Percentiles rank a stretch among this genome's conserved stretches.
Conservation (phyloP, 2,113 vertebrate genomes). For the Malaclemys terrapin region DNA sequence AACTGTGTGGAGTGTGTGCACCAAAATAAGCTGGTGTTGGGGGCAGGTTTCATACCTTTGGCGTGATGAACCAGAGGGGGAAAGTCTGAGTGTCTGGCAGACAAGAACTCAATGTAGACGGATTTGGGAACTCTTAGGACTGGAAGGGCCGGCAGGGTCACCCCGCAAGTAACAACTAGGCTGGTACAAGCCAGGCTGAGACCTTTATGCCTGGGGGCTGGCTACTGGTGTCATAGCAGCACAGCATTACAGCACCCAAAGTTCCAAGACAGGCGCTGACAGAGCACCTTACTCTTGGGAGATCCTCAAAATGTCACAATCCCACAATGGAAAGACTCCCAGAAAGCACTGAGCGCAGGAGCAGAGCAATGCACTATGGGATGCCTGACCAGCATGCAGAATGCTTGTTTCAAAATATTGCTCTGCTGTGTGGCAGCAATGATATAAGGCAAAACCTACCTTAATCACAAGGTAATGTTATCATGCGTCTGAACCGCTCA, state of each 20-base stretch:
- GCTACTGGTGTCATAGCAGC: not conserved
- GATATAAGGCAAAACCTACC: not conserved
- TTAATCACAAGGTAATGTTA: not conserved
- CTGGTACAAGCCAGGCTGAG: no score
- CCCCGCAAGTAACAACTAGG: no score
- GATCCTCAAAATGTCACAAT: no score
- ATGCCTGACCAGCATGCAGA: not conserved
- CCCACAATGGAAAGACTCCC: not conserved
- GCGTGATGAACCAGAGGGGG: no score
- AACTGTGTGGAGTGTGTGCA: not conserved
- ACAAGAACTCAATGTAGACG: no score
- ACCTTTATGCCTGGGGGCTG: not conserved
- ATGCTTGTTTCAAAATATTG: not conserved
- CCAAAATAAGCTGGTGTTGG: not conserved
- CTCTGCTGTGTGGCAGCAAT: not conserved
- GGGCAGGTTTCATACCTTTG: not conserved
- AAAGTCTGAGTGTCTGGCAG: no score
- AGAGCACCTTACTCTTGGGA: not conserved
- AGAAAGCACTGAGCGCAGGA: not conserved
- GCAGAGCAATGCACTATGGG: not conserved
- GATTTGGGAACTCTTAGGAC: no score
- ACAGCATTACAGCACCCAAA: not conserved
- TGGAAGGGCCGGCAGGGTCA: no score
- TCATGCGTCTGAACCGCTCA: not conserved
- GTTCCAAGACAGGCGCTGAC: not conserved